Conservation (phyloP, 1,140 invertebrate species). For the Drosophila rhopaloa region DNA sequence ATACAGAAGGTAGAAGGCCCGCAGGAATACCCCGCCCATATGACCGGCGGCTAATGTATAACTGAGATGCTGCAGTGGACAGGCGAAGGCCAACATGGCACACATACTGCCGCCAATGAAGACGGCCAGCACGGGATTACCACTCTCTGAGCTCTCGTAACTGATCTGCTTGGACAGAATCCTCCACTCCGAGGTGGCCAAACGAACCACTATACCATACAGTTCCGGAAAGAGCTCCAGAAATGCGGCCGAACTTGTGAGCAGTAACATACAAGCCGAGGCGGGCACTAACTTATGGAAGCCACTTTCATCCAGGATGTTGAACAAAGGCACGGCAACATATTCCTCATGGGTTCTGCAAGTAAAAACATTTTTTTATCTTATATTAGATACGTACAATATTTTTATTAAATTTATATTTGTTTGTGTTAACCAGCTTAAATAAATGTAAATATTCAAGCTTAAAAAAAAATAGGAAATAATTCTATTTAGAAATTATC, state of each 20-base stretch:
- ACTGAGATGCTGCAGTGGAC: slow-evolving; percentile 85
- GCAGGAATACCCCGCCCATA: slow-evolving; percentile 60
- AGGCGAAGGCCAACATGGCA: slow-evolving; percentile 88
- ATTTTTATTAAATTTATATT: too few species aligned
- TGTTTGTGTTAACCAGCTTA: too few species aligned
- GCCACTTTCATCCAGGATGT: slow-evolving; percentile 87
- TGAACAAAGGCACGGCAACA: slow-evolving; percentile 87
- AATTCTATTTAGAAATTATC: too few species aligned
- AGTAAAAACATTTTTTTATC: not conserved
- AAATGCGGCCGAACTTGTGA: slow-evolving; percentile 87
- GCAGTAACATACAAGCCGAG: slow-evolving; percentile 87
- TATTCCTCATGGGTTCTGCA: slow-evolving; percentile 73
- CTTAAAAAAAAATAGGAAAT: too few species aligned
- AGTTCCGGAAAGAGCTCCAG: slow-evolving; percentile 87
- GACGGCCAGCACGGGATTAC: slow-evolving; percentile 88
- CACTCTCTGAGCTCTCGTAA: slow-evolving; percentile 88
- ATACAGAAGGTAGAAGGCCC: slow-evolving; percentile 78
- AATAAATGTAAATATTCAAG: too few species aligned
- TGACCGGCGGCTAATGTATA: slow-evolving; percentile 80
- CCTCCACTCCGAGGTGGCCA: slow-evolving; percentile 88
- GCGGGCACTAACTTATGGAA: slow-evolving; percentile 87
- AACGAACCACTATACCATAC: slow-evolving; percentile 86
- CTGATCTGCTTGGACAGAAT: slow-evolving; percentile 88
- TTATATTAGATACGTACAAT: too few species aligned
- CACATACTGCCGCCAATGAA: slow-evolving; percentile 88